Percentiles rank a stretch among this genome's conserved stretches.
phyloP scores from a whole-genome alignment of 2,888 invertebrate genomes.

The Disparrhopalites patrizii region DNA sequence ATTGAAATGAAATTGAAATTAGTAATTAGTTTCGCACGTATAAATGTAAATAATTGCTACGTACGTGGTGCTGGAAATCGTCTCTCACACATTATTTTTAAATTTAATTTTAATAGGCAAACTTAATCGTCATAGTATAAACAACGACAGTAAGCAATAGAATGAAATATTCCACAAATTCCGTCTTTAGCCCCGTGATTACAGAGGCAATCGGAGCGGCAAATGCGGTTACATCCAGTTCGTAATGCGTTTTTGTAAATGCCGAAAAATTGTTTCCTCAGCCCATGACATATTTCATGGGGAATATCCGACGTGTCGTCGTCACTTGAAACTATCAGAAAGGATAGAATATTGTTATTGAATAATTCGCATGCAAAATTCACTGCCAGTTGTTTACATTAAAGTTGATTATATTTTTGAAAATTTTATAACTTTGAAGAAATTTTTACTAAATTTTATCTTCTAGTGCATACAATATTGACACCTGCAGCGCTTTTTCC shows the following conservation, averaged over 20 bases:
- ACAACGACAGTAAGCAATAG: neutral
- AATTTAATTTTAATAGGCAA: no score
- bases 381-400: neutral
- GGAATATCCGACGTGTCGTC: neutral
- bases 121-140: neutral
- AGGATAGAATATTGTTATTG: neutral
- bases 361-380: neutral
- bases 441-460: neutral
- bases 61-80: no score
- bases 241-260: neutral
- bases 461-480: neutral
- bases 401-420: neutral
- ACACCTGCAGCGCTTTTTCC: neutral
- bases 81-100: no score
- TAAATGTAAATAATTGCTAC: no score
- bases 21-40: no score
- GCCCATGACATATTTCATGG: neutral
- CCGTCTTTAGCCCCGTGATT: conserved; percentile 2
- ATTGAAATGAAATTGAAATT: no score
- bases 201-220: neutral
- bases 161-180: neutral
- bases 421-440: neutral
- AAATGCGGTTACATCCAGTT: neutral
- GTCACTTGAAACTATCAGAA: neutral
- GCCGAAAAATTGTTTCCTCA: neutral